A percentile compares a stretch with the other conserved stretches of the same genome.
These are phyloP conservation scores for Brachirus orientalis DNA, from an alignment of 2,113 vertebrate genomes.

Conservation along the genomic window DNA sequence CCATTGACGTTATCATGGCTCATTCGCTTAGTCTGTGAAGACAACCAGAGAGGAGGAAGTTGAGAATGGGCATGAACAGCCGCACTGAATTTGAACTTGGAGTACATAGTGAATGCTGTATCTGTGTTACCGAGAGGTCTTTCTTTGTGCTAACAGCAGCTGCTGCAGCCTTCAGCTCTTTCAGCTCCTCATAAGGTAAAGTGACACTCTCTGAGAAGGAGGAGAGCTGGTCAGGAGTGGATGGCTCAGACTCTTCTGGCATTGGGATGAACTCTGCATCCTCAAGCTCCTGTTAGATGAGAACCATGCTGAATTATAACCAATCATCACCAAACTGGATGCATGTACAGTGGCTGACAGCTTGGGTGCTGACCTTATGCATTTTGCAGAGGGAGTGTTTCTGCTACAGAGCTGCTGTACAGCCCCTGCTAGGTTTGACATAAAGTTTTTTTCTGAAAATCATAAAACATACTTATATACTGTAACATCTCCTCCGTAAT, in stretches of 20 bases:
- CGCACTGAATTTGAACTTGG: neutral
- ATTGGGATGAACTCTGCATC: slow-evolving; percentile 97
- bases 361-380: too few species aligned
- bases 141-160: slow-evolving; percentile 77
- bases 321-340: neutral
- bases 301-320: slow-evolving; percentile 5
- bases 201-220: slow-evolving; percentile 74
- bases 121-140: slow-evolving; percentile 71
- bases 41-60: neutral
- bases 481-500: too few species aligned
- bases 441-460: too few species aligned
- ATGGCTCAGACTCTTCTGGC: slow-evolving; percentile 78
- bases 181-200: slow-evolving; percentile 85
- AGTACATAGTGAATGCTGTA: neutral
- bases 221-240: slow-evolving; percentile 44
- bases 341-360: neutral
- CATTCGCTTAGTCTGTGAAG: slow-evolving; percentile 79
- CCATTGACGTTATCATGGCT: slow-evolving; percentile 72
- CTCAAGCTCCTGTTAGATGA: slow-evolving; percentile 87
- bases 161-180: slow-evolving; percentile 87
- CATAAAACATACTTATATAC: too few species aligned
- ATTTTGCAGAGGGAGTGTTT: too few species aligned
- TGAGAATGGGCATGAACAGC: neutral
- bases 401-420: too few species aligned
- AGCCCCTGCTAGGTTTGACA: too few species aligned